These are phyloP conservation scores for Mesocentrotus franciscanus DNA, from an alignment of 53 echinoderm and acorn worm species.

Conservation along the genomic window DNA sequence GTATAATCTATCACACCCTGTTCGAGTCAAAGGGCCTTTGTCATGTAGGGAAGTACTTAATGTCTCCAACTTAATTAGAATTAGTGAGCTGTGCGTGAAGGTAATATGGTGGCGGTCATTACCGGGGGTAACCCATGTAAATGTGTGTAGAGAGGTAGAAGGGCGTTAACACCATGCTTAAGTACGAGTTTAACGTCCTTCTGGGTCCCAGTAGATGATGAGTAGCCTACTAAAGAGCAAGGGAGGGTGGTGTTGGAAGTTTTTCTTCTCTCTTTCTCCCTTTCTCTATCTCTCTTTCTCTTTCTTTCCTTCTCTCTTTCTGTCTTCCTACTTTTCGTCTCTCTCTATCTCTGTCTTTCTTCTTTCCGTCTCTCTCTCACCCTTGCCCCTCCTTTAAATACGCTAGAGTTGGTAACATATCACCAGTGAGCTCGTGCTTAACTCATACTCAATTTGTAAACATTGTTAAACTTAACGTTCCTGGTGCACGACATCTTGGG, in stretches of 20 bases:
- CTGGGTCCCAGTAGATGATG: too few species aligned
- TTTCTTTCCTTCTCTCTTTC: background rate
- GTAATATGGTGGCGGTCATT: background rate
- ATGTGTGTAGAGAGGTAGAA: too few species aligned
- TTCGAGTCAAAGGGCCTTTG: background rate
- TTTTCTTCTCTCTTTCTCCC: background rate
- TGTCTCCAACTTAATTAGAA: conserved; percentile 16
- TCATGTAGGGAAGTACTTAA: background rate
- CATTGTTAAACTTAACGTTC: too few species aligned
- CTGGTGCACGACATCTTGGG: background rate
- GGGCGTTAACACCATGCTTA: too few species aligned
- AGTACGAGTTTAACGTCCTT: too few species aligned
- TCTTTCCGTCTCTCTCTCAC: too few species aligned
- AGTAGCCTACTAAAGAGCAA: too few species aligned
- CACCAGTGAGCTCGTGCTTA: background rate
- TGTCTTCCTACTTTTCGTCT: too few species aligned
- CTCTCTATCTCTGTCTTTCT: too few species aligned
- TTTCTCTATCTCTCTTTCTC: background rate
- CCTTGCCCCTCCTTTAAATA: too few species aligned
- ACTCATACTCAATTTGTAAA: background rate
- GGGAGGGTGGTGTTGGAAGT: too few species aligned
- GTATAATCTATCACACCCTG: background rate
- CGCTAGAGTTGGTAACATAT: background rate
- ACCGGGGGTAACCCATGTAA: background rate
- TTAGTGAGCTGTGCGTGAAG: background rate